These are phyloP conservation scores for Muschampia plurimacula DNA, from an alignment of 2,888 invertebrate species.

Conservation along the genomic window DNA sequence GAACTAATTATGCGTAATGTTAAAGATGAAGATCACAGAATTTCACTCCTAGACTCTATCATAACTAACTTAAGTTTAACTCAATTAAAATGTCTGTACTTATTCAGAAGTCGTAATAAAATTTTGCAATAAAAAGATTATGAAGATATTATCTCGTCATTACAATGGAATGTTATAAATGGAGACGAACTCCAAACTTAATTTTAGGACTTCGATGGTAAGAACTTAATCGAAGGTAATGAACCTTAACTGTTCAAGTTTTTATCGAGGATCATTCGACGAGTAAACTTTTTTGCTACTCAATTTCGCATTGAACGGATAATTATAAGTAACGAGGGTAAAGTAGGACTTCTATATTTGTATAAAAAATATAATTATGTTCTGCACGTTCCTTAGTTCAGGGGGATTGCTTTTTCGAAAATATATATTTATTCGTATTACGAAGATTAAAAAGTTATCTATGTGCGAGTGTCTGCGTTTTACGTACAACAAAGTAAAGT, in stretches of 20 bases:
- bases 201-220: constrained; percentile 35
- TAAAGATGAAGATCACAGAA: neutral
- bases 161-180: constrained; percentile 33
- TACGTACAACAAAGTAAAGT: too few relatives aligned
- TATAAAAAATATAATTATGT: neutral
- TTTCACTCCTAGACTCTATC: neutral
- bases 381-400: neutral
- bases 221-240: constrained; percentile 35
- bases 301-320: constrained; percentile 33
- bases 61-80: neutral
- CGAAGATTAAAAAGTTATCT: too few relatives aligned
- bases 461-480: too few relatives aligned
- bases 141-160: constrained; percentile 26
- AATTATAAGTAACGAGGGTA: constrained; percentile 12
- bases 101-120: neutral
- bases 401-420: neutral
- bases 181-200: constrained; percentile 30
- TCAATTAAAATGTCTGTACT: neutral
- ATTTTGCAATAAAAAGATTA: constrained; percentile 5
- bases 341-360: neutral
- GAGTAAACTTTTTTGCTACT: constrained; percentile 37
- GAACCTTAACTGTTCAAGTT: constrained; percentile 36
- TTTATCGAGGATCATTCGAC: constrained; percentile 35
- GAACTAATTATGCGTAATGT: too few relatives aligned
- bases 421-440: too few relatives aligned